Conservation (phyloP, 2,113 vertebrate species). For the Odontesthes bonariensis region DNA sequence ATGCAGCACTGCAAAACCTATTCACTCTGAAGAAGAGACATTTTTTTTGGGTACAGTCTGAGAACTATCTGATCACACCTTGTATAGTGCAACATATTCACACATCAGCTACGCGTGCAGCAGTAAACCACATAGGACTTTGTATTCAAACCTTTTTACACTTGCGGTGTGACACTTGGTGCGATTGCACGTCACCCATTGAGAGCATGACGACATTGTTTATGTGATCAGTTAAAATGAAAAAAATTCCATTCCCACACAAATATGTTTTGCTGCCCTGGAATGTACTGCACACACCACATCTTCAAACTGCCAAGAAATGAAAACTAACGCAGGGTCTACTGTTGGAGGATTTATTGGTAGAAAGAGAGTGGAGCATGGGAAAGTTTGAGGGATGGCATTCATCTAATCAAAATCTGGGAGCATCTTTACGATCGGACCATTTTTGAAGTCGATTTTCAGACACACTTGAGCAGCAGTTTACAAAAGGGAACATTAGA, state of each 20-base stretch:
- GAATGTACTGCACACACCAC: conserved; percentile 31
- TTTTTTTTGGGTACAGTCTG: too few relatives aligned
- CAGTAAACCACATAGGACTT: too few relatives aligned
- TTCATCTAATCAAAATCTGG: background rate
- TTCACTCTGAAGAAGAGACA: too few relatives aligned
- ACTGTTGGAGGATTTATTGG: background rate
- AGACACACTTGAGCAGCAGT: background rate
- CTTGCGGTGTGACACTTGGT: background rate
- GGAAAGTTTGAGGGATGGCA: conserved; percentile 13
- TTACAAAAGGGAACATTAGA: background rate
- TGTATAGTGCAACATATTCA: too few relatives aligned
- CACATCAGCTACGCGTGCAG: too few relatives aligned
- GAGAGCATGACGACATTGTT: background rate
- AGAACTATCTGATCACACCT: too few relatives aligned
- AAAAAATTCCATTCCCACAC: conserved; percentile 18
- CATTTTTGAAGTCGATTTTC: background rate
- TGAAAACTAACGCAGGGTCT: background rate
- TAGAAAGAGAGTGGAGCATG: background rate
- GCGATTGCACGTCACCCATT: background rate
- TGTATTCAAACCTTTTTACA: too few relatives aligned
- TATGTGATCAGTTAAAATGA: background rate
- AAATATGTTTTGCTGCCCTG: conserved; percentile 16
- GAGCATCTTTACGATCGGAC: background rate
- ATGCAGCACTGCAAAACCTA: too few relatives aligned
- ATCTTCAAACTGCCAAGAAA: conserved; percentile 12